Evolutionary conservation across 2,888 invertebrate genomes (phyloP).

Genomic region (Frankliniella intonsa): DNA sequence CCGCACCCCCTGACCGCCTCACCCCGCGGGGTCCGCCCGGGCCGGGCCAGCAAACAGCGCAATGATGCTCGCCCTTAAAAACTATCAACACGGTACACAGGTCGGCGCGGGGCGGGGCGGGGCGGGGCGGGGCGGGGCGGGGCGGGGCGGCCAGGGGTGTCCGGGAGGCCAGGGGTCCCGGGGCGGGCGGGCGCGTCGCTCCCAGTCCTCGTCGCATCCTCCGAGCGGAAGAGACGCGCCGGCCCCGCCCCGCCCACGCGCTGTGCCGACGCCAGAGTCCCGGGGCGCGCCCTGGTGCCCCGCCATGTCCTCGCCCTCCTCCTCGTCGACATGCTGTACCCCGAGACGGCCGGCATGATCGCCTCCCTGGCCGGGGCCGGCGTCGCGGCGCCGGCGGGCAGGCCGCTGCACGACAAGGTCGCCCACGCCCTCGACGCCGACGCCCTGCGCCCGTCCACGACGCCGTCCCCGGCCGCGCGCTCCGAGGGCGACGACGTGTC

Average conservation of each 20-base stretch:
- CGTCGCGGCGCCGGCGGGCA: neutral
- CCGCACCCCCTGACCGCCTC: neutral
- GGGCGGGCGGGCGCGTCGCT: neutral
- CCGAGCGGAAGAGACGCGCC: neutral
- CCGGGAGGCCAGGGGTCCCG: neutral
- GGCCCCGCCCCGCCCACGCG: neutral
- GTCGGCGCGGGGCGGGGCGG: conserved; percentile 9
- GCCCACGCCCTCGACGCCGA: neutral
- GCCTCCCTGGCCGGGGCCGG: neutral
- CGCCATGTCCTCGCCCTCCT: neutral
- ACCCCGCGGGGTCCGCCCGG: neutral
- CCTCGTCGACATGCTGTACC: neutral
- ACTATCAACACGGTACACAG: conserved; percentile 20
- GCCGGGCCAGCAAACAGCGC: neutral
- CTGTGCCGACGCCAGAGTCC: neutral
- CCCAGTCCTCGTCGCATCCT: neutral
- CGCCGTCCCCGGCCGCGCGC: neutral
- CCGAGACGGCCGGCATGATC: neutral
- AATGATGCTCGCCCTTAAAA: conserved; percentile 13
- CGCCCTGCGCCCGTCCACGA: neutral
- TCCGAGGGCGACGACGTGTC: conserved; percentile 27
- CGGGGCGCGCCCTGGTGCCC: neutral
- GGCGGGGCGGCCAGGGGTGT: neutral
- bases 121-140: conserved; percentile 27
- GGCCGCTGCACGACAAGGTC: neutral